phyloP scores from a whole-genome alignment of 2,888 invertebrate species.

The Lomographa bimaculata region DNA sequence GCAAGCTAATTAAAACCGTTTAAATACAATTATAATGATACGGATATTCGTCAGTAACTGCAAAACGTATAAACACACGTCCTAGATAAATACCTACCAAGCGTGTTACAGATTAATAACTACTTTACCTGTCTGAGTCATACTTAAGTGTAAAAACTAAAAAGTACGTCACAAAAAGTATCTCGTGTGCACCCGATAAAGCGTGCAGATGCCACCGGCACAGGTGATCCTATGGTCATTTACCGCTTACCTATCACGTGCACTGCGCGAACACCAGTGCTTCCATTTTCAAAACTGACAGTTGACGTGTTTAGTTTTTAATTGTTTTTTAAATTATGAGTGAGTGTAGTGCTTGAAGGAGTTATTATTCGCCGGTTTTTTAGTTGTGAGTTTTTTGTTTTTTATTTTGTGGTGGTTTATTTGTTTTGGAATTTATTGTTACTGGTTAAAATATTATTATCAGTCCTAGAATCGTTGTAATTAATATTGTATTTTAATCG shows the following conservation, averaged over 20 bases:
- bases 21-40: too few relatives aligned
- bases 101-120: too few relatives aligned
- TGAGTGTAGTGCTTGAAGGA: constrained; percentile 31
- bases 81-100: too few relatives aligned
- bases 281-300: constrained; percentile 33
- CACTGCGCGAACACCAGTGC: constrained; percentile 49
- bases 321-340: constrained; percentile 29
- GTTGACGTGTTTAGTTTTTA: constrained; percentile 22
- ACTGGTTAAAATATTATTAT: too few relatives aligned
- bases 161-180: constrained; percentile 12
- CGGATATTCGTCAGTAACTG: too few relatives aligned
- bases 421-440: too few relatives aligned
- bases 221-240: constrained; percentile 69
- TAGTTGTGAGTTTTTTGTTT: constrained; percentile 26
- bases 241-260: constrained; percentile 60
- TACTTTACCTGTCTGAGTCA: too few relatives aligned
- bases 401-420: constrained; percentile 7
- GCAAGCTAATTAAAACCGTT: too few relatives aligned
- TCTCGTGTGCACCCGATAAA: constrained; percentile 27
- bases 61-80: too few relatives aligned
- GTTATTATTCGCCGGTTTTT: constrained; percentile 14
- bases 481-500: too few relatives aligned
- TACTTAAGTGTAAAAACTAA: too few relatives aligned
- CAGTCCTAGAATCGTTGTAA: too few relatives aligned
- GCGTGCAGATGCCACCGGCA: constrained; percentile 35